These are phyloP conservation scores for Drosophila mettleri DNA, from an alignment of 2,888 invertebrate species.

Conservation along the genomic window DNA sequence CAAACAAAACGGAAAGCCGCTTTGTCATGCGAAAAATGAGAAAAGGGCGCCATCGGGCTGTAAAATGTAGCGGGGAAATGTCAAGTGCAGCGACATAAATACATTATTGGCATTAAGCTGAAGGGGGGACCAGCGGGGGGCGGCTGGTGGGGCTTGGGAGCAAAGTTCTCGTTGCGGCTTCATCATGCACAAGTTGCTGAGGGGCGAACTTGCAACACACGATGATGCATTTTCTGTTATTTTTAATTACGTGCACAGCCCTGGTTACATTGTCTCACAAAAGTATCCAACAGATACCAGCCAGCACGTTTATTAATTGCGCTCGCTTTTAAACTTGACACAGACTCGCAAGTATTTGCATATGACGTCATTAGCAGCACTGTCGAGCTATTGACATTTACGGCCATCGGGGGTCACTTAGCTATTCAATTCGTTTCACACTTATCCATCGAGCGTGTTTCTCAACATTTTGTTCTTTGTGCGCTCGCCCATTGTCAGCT, in stretches of 20 bases:
- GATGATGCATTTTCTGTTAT: constrained; percentile 77
- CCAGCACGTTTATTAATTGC: constrained; percentile 57
- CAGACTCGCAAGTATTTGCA: constrained; percentile 62
- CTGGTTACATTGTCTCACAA: constrained; percentile 54
- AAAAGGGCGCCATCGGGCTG: constrained; percentile 63
- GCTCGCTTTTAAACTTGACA: constrained; percentile 70
- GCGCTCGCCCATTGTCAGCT: constrained; percentile 51
- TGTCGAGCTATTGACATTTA: constrained; percentile 67
- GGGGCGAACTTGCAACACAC: constrained; percentile 44
- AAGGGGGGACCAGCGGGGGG: background rate
- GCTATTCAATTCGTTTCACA: constrained; percentile 56
- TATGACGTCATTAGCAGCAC: constrained; percentile 69
- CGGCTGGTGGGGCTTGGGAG: background rate
- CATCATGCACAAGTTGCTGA: constrained; percentile 46
- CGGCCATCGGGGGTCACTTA: constrained; percentile 71
- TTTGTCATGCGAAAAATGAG: constrained; percentile 45
- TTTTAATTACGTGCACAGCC: constrained; percentile 62
- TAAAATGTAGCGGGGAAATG: constrained; percentile 71
- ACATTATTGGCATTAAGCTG: constrained; percentile 47
- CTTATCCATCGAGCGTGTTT: constrained; percentile 27
- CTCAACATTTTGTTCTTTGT: constrained; percentile 56
- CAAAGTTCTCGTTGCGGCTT: constrained; percentile 50
- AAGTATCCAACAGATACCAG: constrained; percentile 47
- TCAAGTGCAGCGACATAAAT: constrained; percentile 71
- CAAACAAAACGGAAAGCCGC: constrained; percentile 58